Evolutionary conservation across 2,113 vertebrate species (phyloP).

Genomic region (Corythornis cristatus): DNA sequence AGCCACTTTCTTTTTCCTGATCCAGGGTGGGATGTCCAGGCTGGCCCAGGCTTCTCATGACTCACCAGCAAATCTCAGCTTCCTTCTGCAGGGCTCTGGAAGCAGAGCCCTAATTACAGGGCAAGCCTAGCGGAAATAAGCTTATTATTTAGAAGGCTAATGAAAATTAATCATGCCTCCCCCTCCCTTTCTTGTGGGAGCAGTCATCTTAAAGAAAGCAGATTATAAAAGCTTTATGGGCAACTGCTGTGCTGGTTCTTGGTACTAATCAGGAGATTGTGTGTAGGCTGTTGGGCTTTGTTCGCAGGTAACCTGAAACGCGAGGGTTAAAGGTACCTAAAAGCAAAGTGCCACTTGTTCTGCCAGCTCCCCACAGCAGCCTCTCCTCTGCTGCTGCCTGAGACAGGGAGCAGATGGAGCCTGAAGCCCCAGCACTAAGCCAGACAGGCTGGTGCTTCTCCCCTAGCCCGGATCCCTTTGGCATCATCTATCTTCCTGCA

Average conservation of each 20-base stretch:
- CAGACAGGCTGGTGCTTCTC: neutral
- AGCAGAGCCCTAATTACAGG: constrained; percentile 36
- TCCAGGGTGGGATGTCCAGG: neutral
- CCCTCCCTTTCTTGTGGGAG: constrained; percentile 19
- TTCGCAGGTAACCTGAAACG: neutral
- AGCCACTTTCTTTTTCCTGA: neutral
- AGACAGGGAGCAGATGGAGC: constrained; percentile 35
- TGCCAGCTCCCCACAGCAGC: neutral
- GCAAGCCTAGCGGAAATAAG: constrained; percentile 34
- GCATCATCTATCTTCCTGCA: neutral
- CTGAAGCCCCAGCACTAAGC: neutral
- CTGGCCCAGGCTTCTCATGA: neutral
- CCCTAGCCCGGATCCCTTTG: neutral
- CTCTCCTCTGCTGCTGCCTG: neutral
- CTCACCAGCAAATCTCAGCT: constrained; percentile 35
- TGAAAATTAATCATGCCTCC: constrained; percentile 53
- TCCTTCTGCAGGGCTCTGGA: constrained; percentile 6
- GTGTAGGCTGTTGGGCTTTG: neutral
- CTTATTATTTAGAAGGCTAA: constrained; percentile 55
- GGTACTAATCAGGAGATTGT: neutral
- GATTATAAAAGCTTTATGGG: neutral
- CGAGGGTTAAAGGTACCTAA: neutral
- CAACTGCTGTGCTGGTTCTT: neutral
- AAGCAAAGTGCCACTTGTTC: neutral
- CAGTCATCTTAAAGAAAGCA: constrained; percentile 6